Base-by-base conservation (phyloP, 2,888 invertebrate genomes). In the Himalopsyche japonica region DNA sequence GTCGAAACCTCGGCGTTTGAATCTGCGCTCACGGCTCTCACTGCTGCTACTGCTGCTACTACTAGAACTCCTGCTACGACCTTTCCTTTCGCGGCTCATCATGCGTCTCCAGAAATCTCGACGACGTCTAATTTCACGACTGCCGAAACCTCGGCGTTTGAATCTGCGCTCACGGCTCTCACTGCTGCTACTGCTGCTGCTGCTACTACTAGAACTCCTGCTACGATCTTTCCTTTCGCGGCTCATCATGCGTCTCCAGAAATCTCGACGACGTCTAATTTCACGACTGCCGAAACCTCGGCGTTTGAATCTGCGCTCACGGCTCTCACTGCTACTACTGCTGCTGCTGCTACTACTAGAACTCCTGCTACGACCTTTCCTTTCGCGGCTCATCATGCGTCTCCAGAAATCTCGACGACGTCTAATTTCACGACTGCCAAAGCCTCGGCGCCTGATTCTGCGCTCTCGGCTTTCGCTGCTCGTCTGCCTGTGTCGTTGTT, bases 381-480 rank as follows among this genome's bases (percentile, higher is more conserved):
- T 43, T 15, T 15, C 43, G 2, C 43, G 43, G 1, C 15, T 15
- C 15, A 43, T 15, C 0, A 43, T 15, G 15, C 43, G 43, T 43
- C 43, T 0, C 43, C 43, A 43, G 2, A 43, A 43, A 43, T 43
- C 15, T 1, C 15, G 43, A 1, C 2, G 43, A 15, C 2, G 15
- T 18, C 78, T 15, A 0, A 18, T 78, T 37, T 34, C 20, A 7
- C 78, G 18, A 7, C 78, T 32, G 0, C 43, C 37, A n/a, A 6
- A 18, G 18, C 78, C 37, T 78, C 78, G 4, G 15, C 37, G 32
- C 3, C 15, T 15, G 0, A 32, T 6, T 78, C 37, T 32, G 1
- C 78, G 32, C 5, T 43, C 87, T 87, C 34, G 83, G 86, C 34
- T 86, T 82, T 78, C 70, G 86, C 70, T 83, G 76, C 84, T 84